A percentile compares a stretch with the other conserved stretches of the same genome.
phyloP scores from a whole-genome alignment of 2,113 vertebrate genomes.

The Merops nubicus region DNA sequence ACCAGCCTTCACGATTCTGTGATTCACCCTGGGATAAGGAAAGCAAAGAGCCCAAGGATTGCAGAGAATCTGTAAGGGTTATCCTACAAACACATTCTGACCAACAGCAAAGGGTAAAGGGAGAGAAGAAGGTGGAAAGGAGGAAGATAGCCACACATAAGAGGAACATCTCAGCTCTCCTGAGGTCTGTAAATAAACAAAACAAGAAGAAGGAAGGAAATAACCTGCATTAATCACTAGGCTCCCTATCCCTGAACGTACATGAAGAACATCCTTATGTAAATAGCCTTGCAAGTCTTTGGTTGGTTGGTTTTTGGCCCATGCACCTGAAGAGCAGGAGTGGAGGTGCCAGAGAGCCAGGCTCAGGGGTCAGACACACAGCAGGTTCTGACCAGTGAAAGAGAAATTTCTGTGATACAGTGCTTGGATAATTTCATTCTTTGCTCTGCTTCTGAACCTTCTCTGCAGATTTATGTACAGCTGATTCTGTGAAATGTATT shows the following conservation, averaged over 20 bases:
- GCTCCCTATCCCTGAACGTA: background rate
- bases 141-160: background rate
- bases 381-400: background rate
- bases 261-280: rapidly evolving
- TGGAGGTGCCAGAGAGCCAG: background rate
- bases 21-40: background rate
- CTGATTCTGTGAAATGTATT: background rate
- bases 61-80: background rate
- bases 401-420: background rate
- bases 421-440: background rate
- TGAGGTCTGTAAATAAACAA: background rate
- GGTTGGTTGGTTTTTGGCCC: background rate
- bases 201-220: background rate
- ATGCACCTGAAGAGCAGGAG: background rate
- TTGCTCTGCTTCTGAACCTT: background rate
- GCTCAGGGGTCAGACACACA: background rate
- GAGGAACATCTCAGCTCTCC: background rate
- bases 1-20: background rate
- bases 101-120: background rate
- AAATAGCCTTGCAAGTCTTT: background rate
- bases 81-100: background rate
- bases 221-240: background rate
- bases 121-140: background rate
- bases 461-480: background rate
- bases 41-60: background rate